Conservation (phyloP, 2,888 invertebrate genomes). For the Drosophila cognata region DNA sequence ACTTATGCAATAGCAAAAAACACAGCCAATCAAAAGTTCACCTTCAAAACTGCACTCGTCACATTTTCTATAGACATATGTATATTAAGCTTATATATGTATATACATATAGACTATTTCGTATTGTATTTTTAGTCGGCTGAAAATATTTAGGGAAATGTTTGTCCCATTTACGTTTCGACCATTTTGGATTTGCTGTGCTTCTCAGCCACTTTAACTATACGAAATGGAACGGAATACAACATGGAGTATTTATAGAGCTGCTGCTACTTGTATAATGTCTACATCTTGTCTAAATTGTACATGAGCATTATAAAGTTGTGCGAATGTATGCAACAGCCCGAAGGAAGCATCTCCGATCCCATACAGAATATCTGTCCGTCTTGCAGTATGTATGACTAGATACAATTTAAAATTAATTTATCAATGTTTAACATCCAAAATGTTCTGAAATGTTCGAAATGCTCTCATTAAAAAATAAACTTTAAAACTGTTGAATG, state of each 20-base stretch:
- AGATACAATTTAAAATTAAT: too few species aligned
- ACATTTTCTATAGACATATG: not conserved
- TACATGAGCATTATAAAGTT: not conserved
- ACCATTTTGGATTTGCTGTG: constrained; percentile 49
- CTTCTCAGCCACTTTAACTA: constrained; percentile 19
- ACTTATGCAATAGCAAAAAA: constrained; percentile 57
- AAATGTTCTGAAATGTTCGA: too few species aligned
- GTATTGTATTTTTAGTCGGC: constrained; percentile 53
- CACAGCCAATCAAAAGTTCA: constrained; percentile 40
- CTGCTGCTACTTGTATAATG: constrained; percentile 23
- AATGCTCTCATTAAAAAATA: too few species aligned
- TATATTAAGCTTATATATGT: constrained; percentile 20
- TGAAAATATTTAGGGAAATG: constrained; percentile 25
- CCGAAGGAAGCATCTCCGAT: not conserved
- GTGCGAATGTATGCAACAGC: not conserved
- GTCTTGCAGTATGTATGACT: not conserved
- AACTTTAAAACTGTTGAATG: too few species aligned
- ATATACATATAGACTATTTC: constrained; percentile 31
- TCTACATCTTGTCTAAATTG: constrained; percentile 39
- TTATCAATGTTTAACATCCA: too few species aligned
- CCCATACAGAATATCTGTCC: too few species aligned
- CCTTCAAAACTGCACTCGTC: constrained; percentile 48
- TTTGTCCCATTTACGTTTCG: constrained; percentile 72
- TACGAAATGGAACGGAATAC: not conserved
- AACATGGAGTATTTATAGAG: constrained; percentile 54